Evolutionary conservation across 2,113 vertebrate genomes (phyloP), one percentile per base, ranked within the genome.

Genomic region (Agapornis roseicollis): DNA sequence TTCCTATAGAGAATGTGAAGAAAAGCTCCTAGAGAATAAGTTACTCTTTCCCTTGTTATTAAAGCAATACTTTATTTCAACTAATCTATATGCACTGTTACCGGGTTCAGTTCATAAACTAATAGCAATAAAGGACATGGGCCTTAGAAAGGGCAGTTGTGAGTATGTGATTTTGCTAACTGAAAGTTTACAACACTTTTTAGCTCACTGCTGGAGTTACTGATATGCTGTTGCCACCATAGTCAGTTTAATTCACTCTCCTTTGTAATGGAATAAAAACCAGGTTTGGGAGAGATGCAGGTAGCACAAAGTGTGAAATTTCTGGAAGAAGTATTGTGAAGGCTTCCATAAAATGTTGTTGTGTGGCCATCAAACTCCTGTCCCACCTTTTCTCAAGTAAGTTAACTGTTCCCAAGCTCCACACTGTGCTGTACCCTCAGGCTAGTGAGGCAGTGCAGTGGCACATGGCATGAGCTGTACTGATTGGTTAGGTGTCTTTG

Each of bases 401-500:
- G 2, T 47, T 25, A 61, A 39, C 10, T 52, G 9, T 37, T 37
- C n/a, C 33, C 7, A 33, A 58, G 31, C 11, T 66, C 68, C 22
- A 9, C 2, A 5, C 7, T 33, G 9, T 77, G 14, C 61, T 41
- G 13, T 6, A 9, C 7, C 7, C 55, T 39, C 0, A 0, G 29
- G 46, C 37, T 58, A 52, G 15, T 0, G 2, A n/a, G 42, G 31
- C 0, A 1, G 5, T 0, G 3, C 33, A 68, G 49, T 56, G 23
- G 49, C 17, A 7, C 7, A 31, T 55, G 39, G 7, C 7, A 25
- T 3, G 1, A 25, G 8, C 15, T 76, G 8, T 23, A 14, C 9
- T n/a, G 25, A 41, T 28, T 0, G 0, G 2, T 74, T 87, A 49
- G 8, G 39, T 44, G 14, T 2, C 31, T 20, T 60, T 72, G 56